Conservation (phyloP, 2,888 invertebrate genomes). For the Acronicta psi region DNA sequence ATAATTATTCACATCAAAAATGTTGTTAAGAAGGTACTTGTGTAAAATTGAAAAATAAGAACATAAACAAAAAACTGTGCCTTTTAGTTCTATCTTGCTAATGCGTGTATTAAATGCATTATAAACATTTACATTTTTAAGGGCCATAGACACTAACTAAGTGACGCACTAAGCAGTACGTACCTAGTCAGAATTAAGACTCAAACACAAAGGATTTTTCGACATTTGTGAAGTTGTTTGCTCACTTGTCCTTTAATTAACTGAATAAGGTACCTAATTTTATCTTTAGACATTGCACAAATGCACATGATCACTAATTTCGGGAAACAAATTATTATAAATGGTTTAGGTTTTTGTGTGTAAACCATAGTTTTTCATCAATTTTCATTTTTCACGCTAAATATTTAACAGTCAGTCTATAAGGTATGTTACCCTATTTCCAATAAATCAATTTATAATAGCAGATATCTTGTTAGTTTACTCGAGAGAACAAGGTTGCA, state of each 20-base stretch:
- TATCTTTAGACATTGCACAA: too few species aligned
- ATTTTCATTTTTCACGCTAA: constrained; percentile 6
- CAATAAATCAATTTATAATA: constrained; percentile 36
- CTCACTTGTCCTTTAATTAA: background rate
- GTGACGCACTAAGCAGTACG: background rate
- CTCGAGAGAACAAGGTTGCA: constrained; percentile 22
- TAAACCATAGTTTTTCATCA: background rate
- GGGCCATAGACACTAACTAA: background rate
- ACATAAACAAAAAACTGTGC: too few species aligned
- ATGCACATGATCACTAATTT: too few species aligned
- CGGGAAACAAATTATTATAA: too few species aligned
- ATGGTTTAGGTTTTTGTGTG: too few species aligned
- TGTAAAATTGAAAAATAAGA: too few species aligned
- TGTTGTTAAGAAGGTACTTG: too few species aligned
- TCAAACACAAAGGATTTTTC: background rate
- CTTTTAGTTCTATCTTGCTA: too few species aligned
- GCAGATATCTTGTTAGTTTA: constrained; percentile 20
- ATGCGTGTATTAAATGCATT: too few species aligned
- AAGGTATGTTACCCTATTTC: constrained; percentile 11
- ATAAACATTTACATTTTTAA: background rate
- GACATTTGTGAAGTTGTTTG: background rate
- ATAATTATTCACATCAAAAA: too few species aligned
- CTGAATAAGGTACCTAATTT: background rate
- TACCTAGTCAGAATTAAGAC: background rate
- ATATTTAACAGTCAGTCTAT: constrained; percentile 12